Evolutionary conservation across 2,888 invertebrate species (phyloP), one percentile per base, ranked within the genome.

Genomic region (Napeogenes inachia): DNA sequence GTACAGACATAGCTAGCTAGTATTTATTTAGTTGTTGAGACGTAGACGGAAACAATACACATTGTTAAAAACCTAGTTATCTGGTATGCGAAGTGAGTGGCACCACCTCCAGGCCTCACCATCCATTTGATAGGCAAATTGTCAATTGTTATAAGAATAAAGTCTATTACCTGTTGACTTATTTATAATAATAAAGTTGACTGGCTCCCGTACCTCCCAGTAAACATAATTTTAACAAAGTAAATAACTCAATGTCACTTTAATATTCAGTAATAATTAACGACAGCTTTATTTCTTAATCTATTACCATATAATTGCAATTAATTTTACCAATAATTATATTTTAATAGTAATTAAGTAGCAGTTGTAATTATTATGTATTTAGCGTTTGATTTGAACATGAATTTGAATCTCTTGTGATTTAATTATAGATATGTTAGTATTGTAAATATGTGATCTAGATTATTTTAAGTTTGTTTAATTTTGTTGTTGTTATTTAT

Each of bases 1-100:
- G 80, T 82, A 85, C 80, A 81, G 74, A 70, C 69, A 72, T 82
- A 82, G 80, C 74, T 86, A 85, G 82, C 79, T 84, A 83, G 80
- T 87, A 86, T 86, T 86, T 88, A 87, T 87, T 83, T 77, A 76
- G 78, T 80, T 71, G 70, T 66, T 80, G 65, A 70, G 64, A 69
- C 68, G 70, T 71, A 60, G 56, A 46, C 42, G 61, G 46, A 70
- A 68, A 69, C 67, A 69, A 8, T 42, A 42, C 42, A 6, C 10
- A 12, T 10, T 42, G 10, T 6, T 42, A 10, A 10, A 42, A 12
- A 6, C 10, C 57, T 71, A 71, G 69, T 72, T 64, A 71, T 71
- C 67, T 67, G 71, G 21, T 21, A 21, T 57, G 57, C 57, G 59
- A 59, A 42, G 47, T 59, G 54, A 21, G 62, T 10, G 42, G 38